phyloP scores from a whole-genome alignment of 2,797 vertebrate species.

The Enteromius treurensis region DNA sequence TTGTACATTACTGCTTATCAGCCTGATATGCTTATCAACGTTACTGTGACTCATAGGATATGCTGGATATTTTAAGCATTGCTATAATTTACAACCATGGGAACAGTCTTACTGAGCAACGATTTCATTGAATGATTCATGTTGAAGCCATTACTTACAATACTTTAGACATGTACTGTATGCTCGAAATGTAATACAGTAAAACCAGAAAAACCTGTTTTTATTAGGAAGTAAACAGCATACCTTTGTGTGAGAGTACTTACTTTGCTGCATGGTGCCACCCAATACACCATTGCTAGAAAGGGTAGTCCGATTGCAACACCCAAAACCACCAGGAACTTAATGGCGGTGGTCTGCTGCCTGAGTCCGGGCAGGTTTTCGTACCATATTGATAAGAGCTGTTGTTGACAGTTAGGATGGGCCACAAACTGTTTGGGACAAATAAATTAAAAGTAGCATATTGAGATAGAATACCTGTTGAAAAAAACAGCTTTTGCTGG shows the following conservation, averaged over 20 bases:
- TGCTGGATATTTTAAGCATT: constrained; percentile 44
- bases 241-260: background rate
- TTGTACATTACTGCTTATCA: constrained; percentile 34
- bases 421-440: constrained; percentile 89
- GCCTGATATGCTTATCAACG: constrained; percentile 35
- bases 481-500: background rate
- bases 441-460: background rate
- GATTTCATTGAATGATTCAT: background rate
- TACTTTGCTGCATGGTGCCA: constrained; percentile 95
- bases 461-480: background rate
- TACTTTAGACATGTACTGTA: constrained; percentile 18
- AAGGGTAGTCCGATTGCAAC: constrained; percentile 91
- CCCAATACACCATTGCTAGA: constrained; percentile 91
- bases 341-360: constrained; percentile 92
- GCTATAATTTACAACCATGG: constrained; percentile 50
- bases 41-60: constrained; percentile 43
- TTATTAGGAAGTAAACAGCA: background rate
- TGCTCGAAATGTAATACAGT: background rate
- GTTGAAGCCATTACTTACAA: background rate
- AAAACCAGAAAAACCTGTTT: background rate
- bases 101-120: constrained; percentile 8
- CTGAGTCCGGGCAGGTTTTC: constrained; percentile 92
- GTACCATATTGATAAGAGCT: constrained; percentile 97
- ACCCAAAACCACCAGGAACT: constrained; percentile 91
- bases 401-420: constrained; percentile 98